These are phyloP conservation scores for Dicrostonyx torquatus DNA, from an alignment of 2,797 vertebrate species.

Conservation along the genomic window DNA sequence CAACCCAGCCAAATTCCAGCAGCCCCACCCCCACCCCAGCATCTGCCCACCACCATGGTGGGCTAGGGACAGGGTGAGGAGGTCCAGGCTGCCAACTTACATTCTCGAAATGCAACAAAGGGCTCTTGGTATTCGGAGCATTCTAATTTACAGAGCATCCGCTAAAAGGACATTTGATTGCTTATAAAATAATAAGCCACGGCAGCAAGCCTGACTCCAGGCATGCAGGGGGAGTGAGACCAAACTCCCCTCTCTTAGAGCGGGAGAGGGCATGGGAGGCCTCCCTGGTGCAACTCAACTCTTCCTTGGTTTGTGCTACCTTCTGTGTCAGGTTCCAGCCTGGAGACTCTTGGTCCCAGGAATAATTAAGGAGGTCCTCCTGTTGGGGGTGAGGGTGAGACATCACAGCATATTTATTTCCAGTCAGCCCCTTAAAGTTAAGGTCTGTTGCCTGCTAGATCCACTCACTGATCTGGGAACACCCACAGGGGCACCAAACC, in stretches of 20 bases:
- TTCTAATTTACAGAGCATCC: conserved; percentile 27
- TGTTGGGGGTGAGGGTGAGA: not conserved
- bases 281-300: not conserved
- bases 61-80: not conserved
- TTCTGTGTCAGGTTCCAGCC: not conserved
- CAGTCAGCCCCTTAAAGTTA: not conserved
- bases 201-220: conserved; percentile 24
- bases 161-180: conserved; percentile 23
- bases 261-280: not conserved
- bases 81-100: not conserved
- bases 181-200: conserved; percentile 33
- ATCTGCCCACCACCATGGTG: not conserved
- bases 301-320: not conserved
- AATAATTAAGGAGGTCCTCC: not conserved
- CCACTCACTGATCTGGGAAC: not conserved
- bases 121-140: conserved; percentile 38
- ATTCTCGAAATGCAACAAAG: conserved; percentile 29
- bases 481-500: not conserved
- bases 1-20: conserved; percentile 12
- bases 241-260: not conserved
- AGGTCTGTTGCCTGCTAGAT: not conserved
- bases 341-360: not conserved
- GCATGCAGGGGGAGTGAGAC: not conserved
- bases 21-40: not conserved
- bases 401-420: not conserved